Base-by-base conservation (phyloP, 2,113 vertebrate species). In the Stomatorhinus ivindoensis region DNA sequence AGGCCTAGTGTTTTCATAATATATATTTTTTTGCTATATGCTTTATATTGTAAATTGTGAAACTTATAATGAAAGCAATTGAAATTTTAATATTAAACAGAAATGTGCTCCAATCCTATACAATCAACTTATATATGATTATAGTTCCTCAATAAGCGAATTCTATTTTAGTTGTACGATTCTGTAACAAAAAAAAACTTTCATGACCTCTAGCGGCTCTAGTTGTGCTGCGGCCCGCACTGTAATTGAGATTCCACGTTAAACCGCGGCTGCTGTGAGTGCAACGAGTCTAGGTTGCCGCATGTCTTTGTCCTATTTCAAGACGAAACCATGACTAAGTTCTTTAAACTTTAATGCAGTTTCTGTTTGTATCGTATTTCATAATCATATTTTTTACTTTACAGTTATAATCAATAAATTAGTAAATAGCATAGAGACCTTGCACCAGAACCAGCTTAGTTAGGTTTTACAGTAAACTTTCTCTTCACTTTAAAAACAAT, bases 141-240 rank as follows among this genome's bases (percentile, higher is more conserved):
- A 35, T 42, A 0, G 73, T 80, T 80, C 73, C 65, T 73, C 9
- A 73, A 73, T 31, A 73, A 73, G 27, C 73, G 35, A 15, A 42
- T 35, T 80, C 73, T 80, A 80, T 80, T 80, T 39, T 19, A 42
- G 73, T 42, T 2, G 73, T 80, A 80, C 1, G 61, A 69, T 69
- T 31, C 61, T 27, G 10, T 31, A 31, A 69, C 3, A 65, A 13
- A 31, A 58, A 65, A 69, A 69, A 80, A 1, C 73, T 80, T 80
- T 80, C 73, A 80, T 80, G 73, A 80, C 73, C 73, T 42, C 73
- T 80, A 80, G 73, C 35, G 73, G 73, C 35, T 80, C 73, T 80
- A 42, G 6, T 27, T 80, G 73, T 39, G 15, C 35, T 19, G 35
- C 39, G 15, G 69, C 31, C 73, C 6, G 35, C 15, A 19, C 73